Evolutionary conservation across 2,888 invertebrate genomes (phyloP), one percentile per base, ranked within the genome.

Genomic region (Malthinus seriepunctatus): DNA sequence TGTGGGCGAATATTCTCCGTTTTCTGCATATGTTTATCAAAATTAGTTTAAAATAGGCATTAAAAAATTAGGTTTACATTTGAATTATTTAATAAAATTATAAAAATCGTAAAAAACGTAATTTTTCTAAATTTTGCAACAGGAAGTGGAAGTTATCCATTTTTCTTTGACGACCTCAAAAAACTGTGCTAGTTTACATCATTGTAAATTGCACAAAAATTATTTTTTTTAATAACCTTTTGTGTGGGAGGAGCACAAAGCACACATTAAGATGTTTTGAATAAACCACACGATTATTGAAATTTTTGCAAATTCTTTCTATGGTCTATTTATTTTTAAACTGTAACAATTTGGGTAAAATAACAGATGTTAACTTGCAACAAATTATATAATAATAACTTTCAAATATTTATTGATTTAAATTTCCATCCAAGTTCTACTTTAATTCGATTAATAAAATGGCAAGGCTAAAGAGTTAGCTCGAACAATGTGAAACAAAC

Each of bases 171-270:
- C 50, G 56, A 42, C 35, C 49, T 45, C 47, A 37, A 58, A 45
- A 45, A 31, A 44, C 11, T 46, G 49, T 44, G 53, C 51, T 23
- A 51, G 53, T 58, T 58, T 53, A 53, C 53, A 58, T 58, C 58
- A 53, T 53, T 49, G 53, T 49, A 35, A 23, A 32, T 44, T 52
- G 49, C 52, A 47, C 52, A 58, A 57, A 58, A 39, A 46, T 47
- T n/a, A n/a, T n/a, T n/a, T 23, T 23, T 23, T 5, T 23, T 23
- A 23, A 23, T 23, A 23, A 48, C 37, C 32, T 31, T 52, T 48
- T 53, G 49, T 39, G 58, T 58, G 42, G 52, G 58, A 44, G 49
- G 49, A 42, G 32, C 47, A 47, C 31, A 39, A 5, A 5, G 23
- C 23, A 23, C 23, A 23, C 38, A 38, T 50, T 15, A 12, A 42